phyloP scores from a whole-genome alignment of 2,888 invertebrate genomes.

The Mesorhabditis spiculigera region DNA sequence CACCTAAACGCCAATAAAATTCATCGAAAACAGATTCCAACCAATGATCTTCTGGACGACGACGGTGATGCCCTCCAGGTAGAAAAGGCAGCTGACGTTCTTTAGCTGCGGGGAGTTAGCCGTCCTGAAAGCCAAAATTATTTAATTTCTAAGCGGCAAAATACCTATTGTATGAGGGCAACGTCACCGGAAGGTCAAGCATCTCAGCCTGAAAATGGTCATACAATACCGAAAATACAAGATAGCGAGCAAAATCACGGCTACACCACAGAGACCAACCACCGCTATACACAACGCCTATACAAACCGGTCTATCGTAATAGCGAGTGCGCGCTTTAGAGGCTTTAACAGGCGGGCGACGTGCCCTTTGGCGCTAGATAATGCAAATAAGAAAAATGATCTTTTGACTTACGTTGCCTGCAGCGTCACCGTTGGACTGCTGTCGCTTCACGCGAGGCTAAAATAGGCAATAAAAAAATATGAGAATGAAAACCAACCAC shows the following conservation, averaged over 20 bases:
- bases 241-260: not conserved
- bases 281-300: too few relatives aligned
- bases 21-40: slow-evolving; percentile 14
- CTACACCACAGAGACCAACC: not conserved
- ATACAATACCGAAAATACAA: slow-evolving; percentile 9
- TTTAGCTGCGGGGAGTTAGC: not conserved
- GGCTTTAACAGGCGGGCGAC: not conserved
- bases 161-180: not conserved
- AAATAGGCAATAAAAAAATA: not conserved
- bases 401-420: not conserved
- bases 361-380: not conserved
- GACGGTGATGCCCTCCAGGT: slow-evolving; percentile 37
- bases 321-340: too few relatives aligned
- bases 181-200: not conserved
- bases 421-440: slow-evolving; percentile 15
- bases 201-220: not conserved
- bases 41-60: slow-evolving; percentile 20
- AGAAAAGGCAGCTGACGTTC: slow-evolving; percentile 31
- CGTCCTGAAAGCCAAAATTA: not conserved
- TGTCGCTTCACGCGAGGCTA: slow-evolving; percentile 36
- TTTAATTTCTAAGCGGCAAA: not conserved
- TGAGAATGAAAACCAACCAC: not conserved
- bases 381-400: not conserved
- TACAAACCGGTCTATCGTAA: too few relatives aligned
- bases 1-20: slow-evolving; percentile 8